A percentile compares a stretch with the other conserved stretches of the same genome.
phyloP scores from a whole-genome alignment of 2,113 vertebrate genomes.

The Odocoileus hemionus region DNA sequence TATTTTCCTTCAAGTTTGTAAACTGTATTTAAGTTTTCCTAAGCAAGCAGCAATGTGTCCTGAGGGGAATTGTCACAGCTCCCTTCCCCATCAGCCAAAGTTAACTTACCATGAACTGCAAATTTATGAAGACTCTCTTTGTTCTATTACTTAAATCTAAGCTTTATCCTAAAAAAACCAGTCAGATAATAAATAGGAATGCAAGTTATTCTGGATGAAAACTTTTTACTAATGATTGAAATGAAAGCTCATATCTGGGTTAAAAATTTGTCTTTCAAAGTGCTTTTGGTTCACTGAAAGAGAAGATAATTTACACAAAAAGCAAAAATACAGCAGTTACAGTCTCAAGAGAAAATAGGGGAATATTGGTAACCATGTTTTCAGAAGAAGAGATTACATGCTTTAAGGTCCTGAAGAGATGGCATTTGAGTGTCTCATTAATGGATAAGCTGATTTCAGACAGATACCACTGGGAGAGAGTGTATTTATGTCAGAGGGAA shows the following conservation, averaged over 20 bases:
- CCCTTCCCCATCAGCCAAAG: conserved; percentile 38
- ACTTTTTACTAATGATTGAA: not conserved
- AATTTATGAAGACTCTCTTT: conserved; percentile 56
- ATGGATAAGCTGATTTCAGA: not conserved
- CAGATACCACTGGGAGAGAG: not conserved
- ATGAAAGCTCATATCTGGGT: not conserved
- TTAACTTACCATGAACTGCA: conserved; percentile 44
- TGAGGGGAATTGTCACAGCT: conserved; percentile 49
- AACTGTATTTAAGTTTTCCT: conserved; percentile 58
- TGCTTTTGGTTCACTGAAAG: not conserved
- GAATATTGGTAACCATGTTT: not conserved
- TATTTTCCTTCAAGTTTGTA: conserved; percentile 61
- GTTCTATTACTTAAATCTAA: conserved; percentile 35
- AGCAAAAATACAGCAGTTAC: not conserved
- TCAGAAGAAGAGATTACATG: not conserved
- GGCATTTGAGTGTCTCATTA: not conserved
- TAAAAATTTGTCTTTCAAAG: not conserved
- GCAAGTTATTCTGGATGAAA: not conserved
- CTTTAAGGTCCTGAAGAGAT: not conserved
- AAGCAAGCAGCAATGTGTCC: conserved; percentile 43
- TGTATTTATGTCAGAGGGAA: not conserved
- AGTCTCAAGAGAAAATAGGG: not conserved
- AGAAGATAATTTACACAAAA: not conserved
- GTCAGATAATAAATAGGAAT: conserved; percentile 4
- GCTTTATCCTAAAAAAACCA: conserved; percentile 50